phyloP scores from a whole-genome alignment of 2,797 vertebrate species.

The Threskiornis aethiopicus region DNA sequence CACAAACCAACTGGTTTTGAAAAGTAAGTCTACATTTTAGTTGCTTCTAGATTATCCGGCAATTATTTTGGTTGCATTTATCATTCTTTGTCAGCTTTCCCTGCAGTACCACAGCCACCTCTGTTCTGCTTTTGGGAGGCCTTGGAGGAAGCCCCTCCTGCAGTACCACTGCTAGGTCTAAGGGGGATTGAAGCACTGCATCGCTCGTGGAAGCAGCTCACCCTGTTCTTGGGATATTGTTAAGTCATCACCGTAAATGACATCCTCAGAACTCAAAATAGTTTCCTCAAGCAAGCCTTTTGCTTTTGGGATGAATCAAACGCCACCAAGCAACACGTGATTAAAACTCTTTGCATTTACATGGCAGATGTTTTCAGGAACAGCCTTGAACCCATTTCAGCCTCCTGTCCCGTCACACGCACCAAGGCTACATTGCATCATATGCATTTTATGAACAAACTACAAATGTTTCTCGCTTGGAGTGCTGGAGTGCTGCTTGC shows the following conservation, averaged over 20 bases:
- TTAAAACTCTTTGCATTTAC: background rate
- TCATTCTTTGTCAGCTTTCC: background rate
- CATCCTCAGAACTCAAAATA: background rate
- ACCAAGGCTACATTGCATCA: fast-evolving
- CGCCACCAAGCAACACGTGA: background rate
- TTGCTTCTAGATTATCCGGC: background rate
- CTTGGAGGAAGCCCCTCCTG: background rate
- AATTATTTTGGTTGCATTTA: fast-evolving
- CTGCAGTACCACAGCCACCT: background rate
- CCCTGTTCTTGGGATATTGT: too few relatives aligned
- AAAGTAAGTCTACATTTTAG: fast-evolving
- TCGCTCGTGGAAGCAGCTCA: background rate
- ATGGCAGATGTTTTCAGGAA: background rate
- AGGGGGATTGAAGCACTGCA: background rate
- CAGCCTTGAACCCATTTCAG: background rate
- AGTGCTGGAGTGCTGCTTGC: background rate
- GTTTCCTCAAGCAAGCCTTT: background rate
- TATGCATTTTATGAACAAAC: fast-evolving
- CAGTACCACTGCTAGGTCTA: fast-evolving
- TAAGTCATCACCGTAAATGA: background rate
- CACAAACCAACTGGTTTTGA: background rate
- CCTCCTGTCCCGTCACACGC: fast-evolving
- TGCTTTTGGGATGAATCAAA: background rate
- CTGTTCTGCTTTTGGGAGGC: background rate
- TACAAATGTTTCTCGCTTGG: fast-evolving